phyloP scores from a whole-genome alignment of 1,140 invertebrate genomes.

The Monochamus saltuarius region DNA sequence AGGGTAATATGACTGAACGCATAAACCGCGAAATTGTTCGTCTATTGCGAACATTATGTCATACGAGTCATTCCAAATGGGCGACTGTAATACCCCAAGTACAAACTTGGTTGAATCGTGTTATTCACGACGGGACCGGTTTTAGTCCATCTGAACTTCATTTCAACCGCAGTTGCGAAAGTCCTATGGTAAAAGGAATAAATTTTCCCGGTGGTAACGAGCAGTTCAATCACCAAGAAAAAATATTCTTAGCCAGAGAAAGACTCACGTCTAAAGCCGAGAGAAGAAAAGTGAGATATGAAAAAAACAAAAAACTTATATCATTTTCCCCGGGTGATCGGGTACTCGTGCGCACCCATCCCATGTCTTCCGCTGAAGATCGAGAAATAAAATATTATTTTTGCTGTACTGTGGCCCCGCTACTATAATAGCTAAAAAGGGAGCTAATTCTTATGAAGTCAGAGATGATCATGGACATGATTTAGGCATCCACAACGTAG shows the following conservation, averaged over 20 bases:
- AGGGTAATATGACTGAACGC: slow-evolving; percentile 3
- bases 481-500: not conserved
- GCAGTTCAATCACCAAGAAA: slow-evolving; percentile 15
- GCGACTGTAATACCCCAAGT: not conserved
- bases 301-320: not conserved
- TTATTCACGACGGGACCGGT: not conserved
- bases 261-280: slow-evolving; percentile 9
- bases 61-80: slow-evolving; percentile 7
- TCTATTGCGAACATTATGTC: slow-evolving; percentile 10
- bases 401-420: not conserved
- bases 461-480: not conserved
- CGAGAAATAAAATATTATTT: slow-evolving; percentile 12
- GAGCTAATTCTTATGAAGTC: not conserved
- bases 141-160: slow-evolving; percentile 6
- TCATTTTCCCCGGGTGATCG: not conserved
- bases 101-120: not conserved
- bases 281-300: not conserved
- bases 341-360: slow-evolving; percentile 7
- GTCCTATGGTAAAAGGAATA: too few species aligned
- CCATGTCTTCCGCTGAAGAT: not conserved
- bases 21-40: slow-evolving; percentile 1
- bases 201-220: slow-evolving; percentile 16
- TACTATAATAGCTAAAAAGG: not conserved
- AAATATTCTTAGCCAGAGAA: not conserved
- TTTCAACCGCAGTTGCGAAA: not conserved